Evolutionary conservation across 2,113 vertebrate species (phyloP).

Genomic region (Pedionomus torquatus): DNA sequence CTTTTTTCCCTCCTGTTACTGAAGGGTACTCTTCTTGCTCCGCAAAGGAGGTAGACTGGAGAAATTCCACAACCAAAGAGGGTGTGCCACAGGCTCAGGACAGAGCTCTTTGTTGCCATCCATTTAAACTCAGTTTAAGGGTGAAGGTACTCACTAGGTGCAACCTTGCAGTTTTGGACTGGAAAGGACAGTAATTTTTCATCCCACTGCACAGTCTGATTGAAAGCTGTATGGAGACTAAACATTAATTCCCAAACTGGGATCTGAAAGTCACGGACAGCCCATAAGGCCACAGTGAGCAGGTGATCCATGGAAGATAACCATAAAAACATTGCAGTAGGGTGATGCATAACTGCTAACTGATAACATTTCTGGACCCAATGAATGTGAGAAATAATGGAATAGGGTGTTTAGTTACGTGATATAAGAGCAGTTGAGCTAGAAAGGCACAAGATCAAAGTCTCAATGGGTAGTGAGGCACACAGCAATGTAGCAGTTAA

Average conservation of each 20-base stretch:
- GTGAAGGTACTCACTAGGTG: background rate
- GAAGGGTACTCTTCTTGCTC: background rate
- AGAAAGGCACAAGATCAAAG: background rate
- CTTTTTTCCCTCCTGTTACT: background rate
- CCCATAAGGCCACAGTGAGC: accelerated
- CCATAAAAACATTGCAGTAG: background rate
- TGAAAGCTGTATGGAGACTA: background rate
- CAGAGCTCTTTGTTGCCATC: background rate
- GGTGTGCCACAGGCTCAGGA: background rate
- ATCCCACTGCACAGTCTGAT: background rate
- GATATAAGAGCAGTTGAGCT: accelerated
- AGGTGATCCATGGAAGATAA: background rate
- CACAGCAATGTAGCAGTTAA: accelerated
- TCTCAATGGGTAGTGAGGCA: background rate
- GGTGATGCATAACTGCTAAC: background rate
- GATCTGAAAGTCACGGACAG: background rate
- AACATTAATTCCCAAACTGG: accelerated
- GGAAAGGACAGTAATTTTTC: background rate
- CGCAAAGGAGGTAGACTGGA: background rate
- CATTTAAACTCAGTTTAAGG: background rate
- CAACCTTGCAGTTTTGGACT: background rate
- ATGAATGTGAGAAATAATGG: background rate
- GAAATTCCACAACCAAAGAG: background rate
- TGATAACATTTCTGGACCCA: background rate
- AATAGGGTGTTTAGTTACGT: background rate